Percentiles rank a stretch among this genome's conserved stretches.
Conservation (phyloP, 2,797 vertebrate genomes). For the Spinus pinus region DNA sequence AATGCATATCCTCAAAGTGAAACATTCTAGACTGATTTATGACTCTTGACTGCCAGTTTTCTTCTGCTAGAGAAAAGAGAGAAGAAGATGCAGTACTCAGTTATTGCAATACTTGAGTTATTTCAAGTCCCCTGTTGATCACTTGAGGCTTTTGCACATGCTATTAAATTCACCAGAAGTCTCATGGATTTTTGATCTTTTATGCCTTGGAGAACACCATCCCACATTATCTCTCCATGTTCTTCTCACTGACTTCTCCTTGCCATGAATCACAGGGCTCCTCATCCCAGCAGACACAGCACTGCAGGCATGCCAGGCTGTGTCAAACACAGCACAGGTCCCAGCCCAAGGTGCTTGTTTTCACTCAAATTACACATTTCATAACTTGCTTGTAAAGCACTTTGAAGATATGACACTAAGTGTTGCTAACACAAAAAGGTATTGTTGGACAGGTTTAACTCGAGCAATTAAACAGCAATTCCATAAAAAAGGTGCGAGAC, state of each 20-base stretch:
- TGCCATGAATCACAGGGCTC: background rate
- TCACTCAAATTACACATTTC: background rate
- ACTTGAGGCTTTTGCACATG: background rate
- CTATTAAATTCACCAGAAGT: background rate
- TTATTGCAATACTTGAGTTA: background rate
- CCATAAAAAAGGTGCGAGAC: background rate
- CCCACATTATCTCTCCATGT: rapidly evolving
- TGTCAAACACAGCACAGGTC: background rate
- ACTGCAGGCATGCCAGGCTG: background rate
- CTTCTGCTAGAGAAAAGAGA: background rate
- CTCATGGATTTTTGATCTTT: background rate
- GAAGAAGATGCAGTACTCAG: background rate
- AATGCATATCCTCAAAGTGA: background rate
- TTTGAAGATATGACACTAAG: background rate
- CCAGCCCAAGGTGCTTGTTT: slow-evolving; percentile 10
- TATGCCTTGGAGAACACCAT: background rate
- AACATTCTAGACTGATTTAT: background rate
- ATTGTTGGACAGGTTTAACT: background rate
- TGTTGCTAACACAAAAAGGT: background rate
- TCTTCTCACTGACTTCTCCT: background rate
- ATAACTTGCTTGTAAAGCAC: slow-evolving; percentile 7
- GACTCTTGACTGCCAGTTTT: background rate
- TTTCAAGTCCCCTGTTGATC: background rate
- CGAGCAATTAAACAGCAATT: slow-evolving; percentile 1
- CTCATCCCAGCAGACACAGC: background rate